Evolutionary conservation across 2,888 invertebrate genomes (phyloP), one percentile per base, ranked within the genome.

Genomic region (Galeopsomyia nigrocyanea): DNA sequence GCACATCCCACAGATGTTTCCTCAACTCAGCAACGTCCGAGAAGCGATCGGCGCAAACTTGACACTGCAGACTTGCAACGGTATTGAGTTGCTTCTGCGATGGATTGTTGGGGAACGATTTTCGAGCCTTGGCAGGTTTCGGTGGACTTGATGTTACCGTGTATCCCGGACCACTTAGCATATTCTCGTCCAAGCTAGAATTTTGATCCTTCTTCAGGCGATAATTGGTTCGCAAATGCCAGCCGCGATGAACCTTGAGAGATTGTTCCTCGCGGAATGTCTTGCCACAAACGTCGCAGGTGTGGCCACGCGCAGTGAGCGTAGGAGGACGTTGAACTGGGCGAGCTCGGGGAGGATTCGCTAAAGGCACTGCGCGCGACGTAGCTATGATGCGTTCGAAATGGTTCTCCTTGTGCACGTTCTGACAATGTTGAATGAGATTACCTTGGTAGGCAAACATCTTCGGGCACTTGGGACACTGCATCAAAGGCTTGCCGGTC

Each of bases 281-380:
- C 75, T 91, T 90, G 1, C 90, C 90, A 77, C 92, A 92, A 65
- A 91, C 88, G 77, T 90, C 90, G 78, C 92, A 92, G 82, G 89
- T 89, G 78, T 90, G 90, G 74, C 88, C 47, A 5, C 14, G 3
- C 1, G 22, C 0, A 39, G 14, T 53, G 62, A 14, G 58, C 16
- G 9, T 63, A 53, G 55, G 62, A 65, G 70, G 60, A 49, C 7
- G 65, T n/a, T 55, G 19, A 7, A 49, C 55, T 47, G 55, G 19
- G 6, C 53, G 63, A 49, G 19, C 31, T 1, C 71, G 16, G 2
- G 56, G 14, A 19, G 13, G 14, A n/a, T 7, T 17, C 13, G 19
- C 53, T 19, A 21, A 19, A n/a, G 31, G 57, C 19, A 13, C 57
- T 57, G 65, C 21, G 39, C 39, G 64, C 46, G 50, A 50, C 10